A percentile compares a stretch with the other conserved stretches of the same genome.
phyloP scores from a whole-genome alignment of 2,113 vertebrate species.

The Hylia prasina region DNA sequence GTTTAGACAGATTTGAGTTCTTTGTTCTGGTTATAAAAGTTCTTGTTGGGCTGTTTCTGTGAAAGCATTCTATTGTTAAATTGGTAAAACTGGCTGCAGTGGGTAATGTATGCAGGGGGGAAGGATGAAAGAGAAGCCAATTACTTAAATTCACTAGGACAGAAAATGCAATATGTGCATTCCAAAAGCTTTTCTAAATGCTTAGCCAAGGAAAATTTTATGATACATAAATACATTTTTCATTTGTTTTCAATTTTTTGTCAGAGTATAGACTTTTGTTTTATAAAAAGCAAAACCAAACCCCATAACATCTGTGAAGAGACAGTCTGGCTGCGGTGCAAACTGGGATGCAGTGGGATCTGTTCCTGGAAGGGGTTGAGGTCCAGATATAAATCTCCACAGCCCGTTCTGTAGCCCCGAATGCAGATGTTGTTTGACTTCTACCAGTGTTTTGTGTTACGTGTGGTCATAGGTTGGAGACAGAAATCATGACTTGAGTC shows the following conservation, averaged over 20 bases:
- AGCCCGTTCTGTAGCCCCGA: not conserved
- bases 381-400: not conserved
- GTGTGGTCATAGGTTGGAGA: not conserved
- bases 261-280: not conserved
- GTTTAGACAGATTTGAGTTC: not conserved
- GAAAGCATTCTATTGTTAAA: not conserved
- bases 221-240: not conserved
- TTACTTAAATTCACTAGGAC: not conserved
- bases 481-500: not conserved
- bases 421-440: not conserved
- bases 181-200: not conserved
- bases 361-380: not conserved
- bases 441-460: not conserved
- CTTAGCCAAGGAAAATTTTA: not conserved
- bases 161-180: not conserved
- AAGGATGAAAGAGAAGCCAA: not conserved
- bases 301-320: fast-evolving
- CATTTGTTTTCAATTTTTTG: not conserved
- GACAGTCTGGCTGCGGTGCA: not conserved
- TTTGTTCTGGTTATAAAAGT: not conserved
- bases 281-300: not conserved
- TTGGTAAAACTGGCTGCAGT: not conserved
- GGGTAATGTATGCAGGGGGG: not conserved
- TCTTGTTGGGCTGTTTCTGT: not conserved
- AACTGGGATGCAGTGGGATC: not conserved